These are phyloP conservation scores for Crypturellus tataupa DNA, from an alignment of 2,797 vertebrate species.

Conservation along the genomic window DNA sequence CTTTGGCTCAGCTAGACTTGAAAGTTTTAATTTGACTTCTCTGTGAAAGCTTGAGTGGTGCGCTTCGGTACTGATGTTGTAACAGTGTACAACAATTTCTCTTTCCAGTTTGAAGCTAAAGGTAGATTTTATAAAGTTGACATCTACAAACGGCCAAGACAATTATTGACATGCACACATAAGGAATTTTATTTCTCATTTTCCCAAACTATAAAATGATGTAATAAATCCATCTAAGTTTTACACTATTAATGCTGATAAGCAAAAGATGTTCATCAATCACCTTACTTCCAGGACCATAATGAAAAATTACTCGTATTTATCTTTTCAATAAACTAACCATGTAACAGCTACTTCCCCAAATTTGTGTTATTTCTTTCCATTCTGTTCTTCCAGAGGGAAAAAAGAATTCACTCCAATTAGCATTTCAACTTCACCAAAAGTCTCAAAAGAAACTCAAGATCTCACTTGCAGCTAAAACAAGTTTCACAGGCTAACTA, in stretches of 20 bases:
- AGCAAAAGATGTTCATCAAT: background rate
- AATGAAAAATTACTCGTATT: background rate
- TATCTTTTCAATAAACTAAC: background rate
- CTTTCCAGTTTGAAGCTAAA: background rate
- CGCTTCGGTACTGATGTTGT: background rate
- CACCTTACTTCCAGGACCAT: background rate
- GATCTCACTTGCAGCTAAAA: background rate
- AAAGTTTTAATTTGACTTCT: background rate
- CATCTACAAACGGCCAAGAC: rapidly evolving
- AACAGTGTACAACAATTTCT: background rate
- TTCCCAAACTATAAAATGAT: background rate
- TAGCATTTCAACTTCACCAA: background rate
- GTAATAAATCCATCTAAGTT: background rate
- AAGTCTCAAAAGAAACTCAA: background rate
- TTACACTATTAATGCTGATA: background rate
- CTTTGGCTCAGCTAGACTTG: background rate
- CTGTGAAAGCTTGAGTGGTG: background rate
- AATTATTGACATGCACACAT: background rate
- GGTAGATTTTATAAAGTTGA: background rate
- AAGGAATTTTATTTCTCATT: background rate
- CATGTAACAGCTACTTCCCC: background rate
- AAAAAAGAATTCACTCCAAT: background rate
- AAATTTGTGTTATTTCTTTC: background rate
- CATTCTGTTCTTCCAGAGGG: background rate
- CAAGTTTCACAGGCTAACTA: background rate